Percentiles rank a stretch among this genome's conserved stretches.
Conservation (phyloP, 2,113 vertebrate genomes). For the Martes martes region DNA sequence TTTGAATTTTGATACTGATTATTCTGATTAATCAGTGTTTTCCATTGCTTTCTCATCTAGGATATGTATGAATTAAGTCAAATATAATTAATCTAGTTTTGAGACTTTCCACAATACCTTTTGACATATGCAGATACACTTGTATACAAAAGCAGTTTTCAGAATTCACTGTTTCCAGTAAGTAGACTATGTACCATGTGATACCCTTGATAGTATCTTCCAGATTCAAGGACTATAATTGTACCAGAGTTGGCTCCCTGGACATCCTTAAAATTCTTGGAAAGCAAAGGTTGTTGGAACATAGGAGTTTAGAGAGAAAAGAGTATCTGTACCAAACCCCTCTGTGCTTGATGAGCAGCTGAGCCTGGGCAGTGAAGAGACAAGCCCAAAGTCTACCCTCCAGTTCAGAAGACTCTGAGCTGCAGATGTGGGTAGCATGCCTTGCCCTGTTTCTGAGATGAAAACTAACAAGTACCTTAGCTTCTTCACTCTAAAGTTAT, state of each 20-base stretch:
- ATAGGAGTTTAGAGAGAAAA: not conserved
- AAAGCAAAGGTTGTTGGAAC: not conserved
- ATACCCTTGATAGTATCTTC: not conserved
- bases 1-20: constrained; percentile 11
- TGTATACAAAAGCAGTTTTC: not conserved
- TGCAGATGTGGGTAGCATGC: not conserved
- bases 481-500: not conserved
- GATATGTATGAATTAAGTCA: not conserved
- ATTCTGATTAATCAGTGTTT: not conserved
- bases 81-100: not conserved
- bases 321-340: not conserved
- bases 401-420: not conserved
- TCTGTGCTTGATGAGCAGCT: not conserved
- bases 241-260: not conserved
- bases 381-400: not conserved
- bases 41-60: not conserved
- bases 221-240: not conserved
- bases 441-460: not conserved
- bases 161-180: not conserved
- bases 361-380: not conserved
- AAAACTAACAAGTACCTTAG: not conserved
- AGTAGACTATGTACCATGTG: not conserved
- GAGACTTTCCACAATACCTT: not conserved
- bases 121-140: not conserved
- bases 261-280: not conserved